These are phyloP conservation scores for Bombus fervidus DNA, from an alignment of 1,140 invertebrate genomes.

Conservation along the genomic window DNA sequence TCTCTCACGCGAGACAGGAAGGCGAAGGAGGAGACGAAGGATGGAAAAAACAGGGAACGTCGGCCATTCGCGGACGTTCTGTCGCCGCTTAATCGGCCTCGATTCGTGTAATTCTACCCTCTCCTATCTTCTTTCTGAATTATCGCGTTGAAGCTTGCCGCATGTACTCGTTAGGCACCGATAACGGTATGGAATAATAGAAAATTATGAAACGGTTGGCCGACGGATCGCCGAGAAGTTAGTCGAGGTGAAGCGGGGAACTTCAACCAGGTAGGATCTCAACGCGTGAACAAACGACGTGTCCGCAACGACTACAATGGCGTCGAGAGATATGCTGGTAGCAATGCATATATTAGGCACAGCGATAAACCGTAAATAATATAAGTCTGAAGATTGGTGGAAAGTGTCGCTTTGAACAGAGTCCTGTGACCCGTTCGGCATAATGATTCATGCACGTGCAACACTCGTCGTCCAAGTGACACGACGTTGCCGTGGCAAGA, in stretches of 20 bases:
- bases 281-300: slow-evolving; percentile 25
- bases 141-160: not conserved
- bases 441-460: slow-evolving; percentile 43
- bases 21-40: slow-evolving; percentile 49
- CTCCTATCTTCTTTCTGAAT: not conserved
- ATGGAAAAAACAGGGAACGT: slow-evolving; percentile 51
- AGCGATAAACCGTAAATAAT: slow-evolving; percentile 42
- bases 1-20: slow-evolving; percentile 67
- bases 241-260: not conserved
- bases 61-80: slow-evolving; percentile 51
- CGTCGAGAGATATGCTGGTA: not conserved
- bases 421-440: not conserved
- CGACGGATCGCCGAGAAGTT: not conserved
- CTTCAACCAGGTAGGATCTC: not conserved
- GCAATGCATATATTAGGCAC: not conserved
- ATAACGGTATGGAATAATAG: not conserved
- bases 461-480: slow-evolving; percentile 18
- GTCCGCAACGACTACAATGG: not conserved
- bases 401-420: not conserved
- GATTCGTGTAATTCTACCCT: slow-evolving; percentile 7
- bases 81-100: slow-evolving; percentile 26
- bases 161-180: not conserved
- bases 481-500: slow-evolving; percentile 11
- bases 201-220: not conserved
- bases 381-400: slow-evolving; percentile 4